Evolutionary conservation across 2,888 invertebrate species (phyloP), one percentile per base, ranked within the genome.

Genomic region (Ophion ellenae): DNA sequence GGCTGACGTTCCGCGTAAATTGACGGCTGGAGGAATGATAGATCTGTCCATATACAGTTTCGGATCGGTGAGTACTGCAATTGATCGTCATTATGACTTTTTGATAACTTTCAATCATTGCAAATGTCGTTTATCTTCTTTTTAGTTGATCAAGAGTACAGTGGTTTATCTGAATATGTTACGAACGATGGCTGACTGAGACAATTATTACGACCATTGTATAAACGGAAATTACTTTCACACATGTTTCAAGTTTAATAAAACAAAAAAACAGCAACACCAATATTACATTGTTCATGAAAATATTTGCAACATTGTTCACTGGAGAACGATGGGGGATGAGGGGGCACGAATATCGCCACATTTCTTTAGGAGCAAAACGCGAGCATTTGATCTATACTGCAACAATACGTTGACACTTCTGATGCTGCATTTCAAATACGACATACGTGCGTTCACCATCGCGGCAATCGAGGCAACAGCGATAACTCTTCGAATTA

Each of bases 121-220:
- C 3, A 11, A 14, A 47, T 47, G 10, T 47, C 47, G 3, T 32
- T 32, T 11, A 2, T 40, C 6, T 32, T 70, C 71, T 17, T 67
- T 69, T 66, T 85, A 91, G 91, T 88, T 90, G n/a, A 78, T 91
- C 10, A 91, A 89, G 83, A 88, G 91, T 1, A 86, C 90, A 28
- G 67, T 89, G 11, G 86, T 87, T 24, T 91, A 90, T 67, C 83
- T 91, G 40, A 91, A 91, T 78, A 88, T 91, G 74, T 80, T 91
- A 17, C 86, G 90, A 77, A 87, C 88, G 14, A 17, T 80, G 20
- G 75, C 45, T 7, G 40, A 17, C n/a, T 59, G 59, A 73, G 11
- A 20, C 20, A 20, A 11, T 59, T 2, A n/a, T 5, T 10, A 4
- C 32, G 9, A 32, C 9, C 17, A 70, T 28, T 70, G 17, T 6